A percentile compares a stretch with the other conserved stretches of the same genome.
Evolutionary conservation across 2,113 vertebrate species (phyloP).

Genomic region (Boleophthalmus pectinirostris): DNA sequence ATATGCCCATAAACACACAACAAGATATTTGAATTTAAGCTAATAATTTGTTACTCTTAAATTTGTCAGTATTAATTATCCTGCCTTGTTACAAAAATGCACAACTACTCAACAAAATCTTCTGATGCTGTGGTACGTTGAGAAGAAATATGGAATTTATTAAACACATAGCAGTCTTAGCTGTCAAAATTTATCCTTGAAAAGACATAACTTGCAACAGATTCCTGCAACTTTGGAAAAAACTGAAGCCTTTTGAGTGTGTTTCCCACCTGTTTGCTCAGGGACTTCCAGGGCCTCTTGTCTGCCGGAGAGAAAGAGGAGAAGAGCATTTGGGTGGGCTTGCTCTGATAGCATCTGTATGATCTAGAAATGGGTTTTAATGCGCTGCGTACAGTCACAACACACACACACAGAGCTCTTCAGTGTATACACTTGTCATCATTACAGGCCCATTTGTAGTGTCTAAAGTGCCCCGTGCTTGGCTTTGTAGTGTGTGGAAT

Average conservation of each 20-base stretch:
- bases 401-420: conserved; percentile 31
- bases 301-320: conserved; percentile 77
- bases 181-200: neutral
- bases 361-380: conserved; percentile 70
- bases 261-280: conserved; percentile 91
- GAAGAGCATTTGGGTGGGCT: conserved; percentile 73
- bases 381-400: conserved; percentile 68
- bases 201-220: conserved; percentile 45
- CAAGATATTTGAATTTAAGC: too few relatives aligned
- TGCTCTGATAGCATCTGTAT: conserved; percentile 71
- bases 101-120: neutral
- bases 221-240: conserved; percentile 29
- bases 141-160: neutral
- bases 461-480: conserved; percentile 67
- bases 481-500: conserved; percentile 69
- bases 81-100: neutral
- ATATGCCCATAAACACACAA: too few relatives aligned
- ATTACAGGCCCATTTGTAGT: conserved; percentile 66
- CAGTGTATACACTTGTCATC: conserved; percentile 68
- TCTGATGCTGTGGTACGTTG: neutral
- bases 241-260: conserved; percentile 41
- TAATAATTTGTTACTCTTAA: too few relatives aligned
- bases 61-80: neutral
- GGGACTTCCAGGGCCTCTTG: conserved; percentile 87
- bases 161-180: neutral